Conservation (phyloP, 2,888 invertebrate species). For the Eurois occulta region DNA sequence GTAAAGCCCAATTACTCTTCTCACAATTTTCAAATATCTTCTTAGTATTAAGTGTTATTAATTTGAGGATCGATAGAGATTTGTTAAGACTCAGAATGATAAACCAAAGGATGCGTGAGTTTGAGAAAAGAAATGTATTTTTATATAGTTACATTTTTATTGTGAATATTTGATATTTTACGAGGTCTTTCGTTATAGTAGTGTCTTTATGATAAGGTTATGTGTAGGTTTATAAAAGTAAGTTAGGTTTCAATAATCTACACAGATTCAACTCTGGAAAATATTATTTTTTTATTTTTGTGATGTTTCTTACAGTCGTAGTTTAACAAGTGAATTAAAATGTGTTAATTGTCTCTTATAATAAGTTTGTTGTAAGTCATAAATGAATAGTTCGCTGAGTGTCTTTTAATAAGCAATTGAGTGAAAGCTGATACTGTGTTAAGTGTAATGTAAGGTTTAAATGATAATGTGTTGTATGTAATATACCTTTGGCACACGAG, state of each 20-base stretch:
- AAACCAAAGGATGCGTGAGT: slow-evolving; percentile 58
- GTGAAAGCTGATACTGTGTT: slow-evolving; percentile 48
- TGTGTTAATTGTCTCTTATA: background rate
- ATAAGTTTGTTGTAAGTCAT: slow-evolving; percentile 10
- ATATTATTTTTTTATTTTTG: background rate
- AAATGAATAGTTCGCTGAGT: slow-evolving; percentile 29
- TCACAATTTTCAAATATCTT: slow-evolving; percentile 32
- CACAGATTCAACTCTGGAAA: background rate
- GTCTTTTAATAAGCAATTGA: slow-evolving; percentile 42
- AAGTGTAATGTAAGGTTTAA: slow-evolving; percentile 41
- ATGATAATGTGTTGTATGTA: slow-evolving; percentile 27
- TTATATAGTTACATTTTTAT: slow-evolving; percentile 74
- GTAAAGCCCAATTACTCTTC: slow-evolving; percentile 27
- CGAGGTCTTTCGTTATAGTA: slow-evolving; percentile 64
- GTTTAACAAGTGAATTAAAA: background rate
- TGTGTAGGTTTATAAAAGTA: slow-evolving; percentile 27
- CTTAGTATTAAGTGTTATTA: slow-evolving; percentile 65
- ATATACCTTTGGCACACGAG: slow-evolving; percentile 21
- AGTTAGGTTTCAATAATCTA: background rate
- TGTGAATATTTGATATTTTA: slow-evolving; percentile 71
- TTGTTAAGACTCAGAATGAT: slow-evolving; percentile 59
- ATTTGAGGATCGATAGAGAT: slow-evolving; percentile 59
- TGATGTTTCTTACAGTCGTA: background rate
- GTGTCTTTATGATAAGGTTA: slow-evolving; percentile 45
- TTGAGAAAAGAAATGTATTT: slow-evolving; percentile 75